A percentile compares a stretch with the other conserved stretches of the same genome.
Conservation (phyloP, 2,888 invertebrate species). For the Harmothoe impar region DNA sequence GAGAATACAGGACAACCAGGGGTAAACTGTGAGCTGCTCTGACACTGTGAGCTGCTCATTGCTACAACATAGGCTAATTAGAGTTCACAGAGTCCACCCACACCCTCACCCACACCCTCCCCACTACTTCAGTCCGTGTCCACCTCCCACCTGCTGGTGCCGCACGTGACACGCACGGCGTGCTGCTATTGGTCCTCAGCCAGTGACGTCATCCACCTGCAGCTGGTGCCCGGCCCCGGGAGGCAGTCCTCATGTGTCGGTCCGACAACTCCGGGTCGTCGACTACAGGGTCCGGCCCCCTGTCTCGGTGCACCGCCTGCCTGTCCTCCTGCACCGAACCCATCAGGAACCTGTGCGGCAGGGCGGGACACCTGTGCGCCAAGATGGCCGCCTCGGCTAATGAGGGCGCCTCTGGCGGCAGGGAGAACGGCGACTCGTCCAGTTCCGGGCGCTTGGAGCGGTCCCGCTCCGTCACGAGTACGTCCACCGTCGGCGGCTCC, state of each 20-base stretch:
- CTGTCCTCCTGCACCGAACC: background rate
- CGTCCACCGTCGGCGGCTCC: conserved; percentile 27
- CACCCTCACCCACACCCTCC: too few relatives aligned
- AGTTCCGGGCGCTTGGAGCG: background rate
- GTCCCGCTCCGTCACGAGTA: background rate
- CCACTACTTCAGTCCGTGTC: too few relatives aligned
- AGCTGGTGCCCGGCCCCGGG: too few relatives aligned
- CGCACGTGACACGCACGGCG: too few relatives aligned
- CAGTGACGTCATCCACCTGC: too few relatives aligned
- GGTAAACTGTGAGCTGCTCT: too few relatives aligned
- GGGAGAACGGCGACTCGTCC: background rate
- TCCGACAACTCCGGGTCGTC: conserved; percentile 2
- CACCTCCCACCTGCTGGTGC: too few relatives aligned
- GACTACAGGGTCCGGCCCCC: background rate
- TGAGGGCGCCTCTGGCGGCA: conserved; percentile 21
- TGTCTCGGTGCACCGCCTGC: background rate
- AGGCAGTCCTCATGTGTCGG: conserved; percentile 32
- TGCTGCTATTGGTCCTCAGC: too few relatives aligned
- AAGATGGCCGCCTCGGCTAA: conserved; percentile 47
- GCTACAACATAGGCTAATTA: too few relatives aligned
- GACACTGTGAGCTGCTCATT: too few relatives aligned
- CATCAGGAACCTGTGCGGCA: background rate
- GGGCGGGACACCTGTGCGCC: conserved; percentile 29
- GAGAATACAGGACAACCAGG: too few relatives aligned
- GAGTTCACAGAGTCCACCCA: too few relatives aligned